These are phyloP conservation scores for Helleia helle DNA, from an alignment of 2,888 invertebrate genomes.

Conservation along the genomic window DNA sequence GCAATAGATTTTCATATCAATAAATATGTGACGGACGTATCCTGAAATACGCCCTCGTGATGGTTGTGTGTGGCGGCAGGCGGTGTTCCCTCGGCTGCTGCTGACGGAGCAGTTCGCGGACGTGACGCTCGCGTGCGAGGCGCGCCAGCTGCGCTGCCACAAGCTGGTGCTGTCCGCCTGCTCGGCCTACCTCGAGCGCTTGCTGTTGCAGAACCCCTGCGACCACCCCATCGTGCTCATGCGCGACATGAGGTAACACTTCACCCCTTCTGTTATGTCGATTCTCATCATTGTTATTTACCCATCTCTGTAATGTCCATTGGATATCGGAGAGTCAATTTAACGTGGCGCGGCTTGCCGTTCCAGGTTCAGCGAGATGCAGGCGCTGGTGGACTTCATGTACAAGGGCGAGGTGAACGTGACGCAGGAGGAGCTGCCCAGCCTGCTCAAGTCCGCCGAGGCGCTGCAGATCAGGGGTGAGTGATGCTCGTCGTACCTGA, in stretches of 20 bases:
- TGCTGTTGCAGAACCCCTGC: conserved; percentile 87
- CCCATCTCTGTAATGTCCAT: too few species aligned
- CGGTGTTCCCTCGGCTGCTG: conserved; percentile 83
- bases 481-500: too few species aligned
- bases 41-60: too few species aligned
- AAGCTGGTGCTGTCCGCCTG: conserved; percentile 90
- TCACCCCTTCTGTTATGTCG: not conserved
- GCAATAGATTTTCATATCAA: too few species aligned
- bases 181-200: conserved; percentile 86
- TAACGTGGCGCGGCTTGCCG: too few species aligned
- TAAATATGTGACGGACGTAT: too few species aligned
- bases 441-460: conserved; percentile 87
- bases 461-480: conserved; percentile 85
- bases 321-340: too few species aligned
- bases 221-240: conserved; percentile 89
- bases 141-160: conserved; percentile 89
- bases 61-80: too few species aligned
- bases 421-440: conserved; percentile 86
- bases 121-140: conserved; percentile 91
- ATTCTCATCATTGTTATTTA: too few species aligned
- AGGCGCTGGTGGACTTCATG: conserved; percentile 91
- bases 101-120: conserved; percentile 90
- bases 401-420: conserved; percentile 93
- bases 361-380: conserved; percentile 83
- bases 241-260: conserved; percentile 81